phyloP scores from a whole-genome alignment of 1,140 invertebrate genomes.

The Trialeurodes vaporariorum region DNA sequence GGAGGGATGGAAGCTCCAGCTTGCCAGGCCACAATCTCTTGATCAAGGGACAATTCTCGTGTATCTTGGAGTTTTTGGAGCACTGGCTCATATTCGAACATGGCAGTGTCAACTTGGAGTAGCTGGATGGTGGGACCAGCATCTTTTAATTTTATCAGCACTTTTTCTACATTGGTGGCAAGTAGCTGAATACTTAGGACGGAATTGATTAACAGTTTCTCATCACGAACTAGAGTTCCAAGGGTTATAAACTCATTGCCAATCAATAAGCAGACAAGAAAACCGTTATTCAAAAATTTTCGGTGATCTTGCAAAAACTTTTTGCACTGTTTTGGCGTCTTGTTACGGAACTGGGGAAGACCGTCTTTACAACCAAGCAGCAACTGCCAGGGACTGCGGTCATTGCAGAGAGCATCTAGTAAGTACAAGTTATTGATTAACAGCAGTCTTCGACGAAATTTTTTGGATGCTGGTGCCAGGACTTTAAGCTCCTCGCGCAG shows the following conservation, averaged over 20 bases:
- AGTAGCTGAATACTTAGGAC: not conserved
- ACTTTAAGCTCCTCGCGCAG: not conserved
- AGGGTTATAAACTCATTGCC: not conserved
- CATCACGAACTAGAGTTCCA: not conserved
- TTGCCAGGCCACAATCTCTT: not conserved
- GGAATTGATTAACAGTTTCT: not conserved
- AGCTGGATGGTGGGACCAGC: not conserved
- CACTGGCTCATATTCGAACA: not conserved
- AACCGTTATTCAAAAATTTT: not conserved
- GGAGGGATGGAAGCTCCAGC: not conserved
- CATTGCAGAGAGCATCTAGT: not conserved
- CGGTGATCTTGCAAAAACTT: not conserved
- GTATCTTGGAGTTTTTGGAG: not conserved
- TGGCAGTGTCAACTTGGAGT: not conserved
- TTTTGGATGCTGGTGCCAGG: not conserved
- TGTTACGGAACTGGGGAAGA: not conserved
- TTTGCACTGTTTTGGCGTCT: not conserved
- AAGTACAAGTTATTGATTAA: not conserved
- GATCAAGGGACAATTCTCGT: not conserved
- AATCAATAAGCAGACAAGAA: not conserved
- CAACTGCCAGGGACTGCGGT: not conserved
- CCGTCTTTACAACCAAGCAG: not conserved
- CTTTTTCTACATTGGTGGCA: not conserved
- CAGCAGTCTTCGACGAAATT: not conserved
- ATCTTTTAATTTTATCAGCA: not conserved